These are phyloP conservation scores for Limnodromus scolopaceus DNA, from an alignment of 2,797 vertebrate species.

Conservation along the genomic window DNA sequence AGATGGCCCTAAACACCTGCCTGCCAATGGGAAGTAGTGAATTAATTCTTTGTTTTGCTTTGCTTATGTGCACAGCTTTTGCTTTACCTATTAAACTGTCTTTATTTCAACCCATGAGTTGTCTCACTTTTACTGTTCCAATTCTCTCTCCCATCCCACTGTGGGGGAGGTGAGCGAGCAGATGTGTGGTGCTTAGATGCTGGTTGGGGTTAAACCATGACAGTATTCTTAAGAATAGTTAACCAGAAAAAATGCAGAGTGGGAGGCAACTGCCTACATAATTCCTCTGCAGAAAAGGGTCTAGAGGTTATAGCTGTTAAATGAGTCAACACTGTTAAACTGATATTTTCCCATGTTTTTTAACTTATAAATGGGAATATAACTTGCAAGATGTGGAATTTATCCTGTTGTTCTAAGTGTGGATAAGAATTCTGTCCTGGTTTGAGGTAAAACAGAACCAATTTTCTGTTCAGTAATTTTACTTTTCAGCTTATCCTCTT, in stretches of 20 bases:
- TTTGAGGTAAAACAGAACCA: no score
- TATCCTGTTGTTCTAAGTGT: background rate
- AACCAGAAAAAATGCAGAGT: background rate
- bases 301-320: background rate
- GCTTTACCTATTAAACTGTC: no score
- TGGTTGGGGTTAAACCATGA: background rate
- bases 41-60: no score
- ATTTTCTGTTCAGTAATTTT: no score
- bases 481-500: no score
- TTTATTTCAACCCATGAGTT: no score
- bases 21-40: no score
- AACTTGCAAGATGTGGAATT: background rate
- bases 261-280: background rate
- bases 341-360: background rate
- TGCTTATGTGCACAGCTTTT: no score
- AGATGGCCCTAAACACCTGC: no score
- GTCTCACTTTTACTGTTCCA: no score
- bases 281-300: background rate
- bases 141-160: no score
- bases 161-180: background rate
- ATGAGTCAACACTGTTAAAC: background rate
- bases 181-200: background rate
- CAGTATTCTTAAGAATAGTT: background rate
- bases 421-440: background rate
- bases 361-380: background rate